Evolutionary conservation across 2,113 vertebrate species (phyloP), one percentile per base, ranked within the genome.

Genomic region (Lota lota): DNA sequence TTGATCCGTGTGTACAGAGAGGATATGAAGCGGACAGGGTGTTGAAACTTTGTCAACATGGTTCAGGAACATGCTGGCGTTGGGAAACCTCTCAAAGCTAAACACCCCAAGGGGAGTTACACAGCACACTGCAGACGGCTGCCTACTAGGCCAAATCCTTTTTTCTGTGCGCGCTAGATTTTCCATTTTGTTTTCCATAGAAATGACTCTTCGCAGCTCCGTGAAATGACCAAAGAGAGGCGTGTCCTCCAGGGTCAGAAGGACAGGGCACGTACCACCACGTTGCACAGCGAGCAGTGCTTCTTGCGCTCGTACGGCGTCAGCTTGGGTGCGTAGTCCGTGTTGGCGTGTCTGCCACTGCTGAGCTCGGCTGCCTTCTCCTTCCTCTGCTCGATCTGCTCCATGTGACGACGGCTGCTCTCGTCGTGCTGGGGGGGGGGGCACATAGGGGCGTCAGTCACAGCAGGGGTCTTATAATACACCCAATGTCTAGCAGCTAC

Each of bases 381-480:
- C 83, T 99, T 99, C 54, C 97, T 94, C 75, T 99, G 97, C 75
- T 99, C 97, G 1, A 99, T 99, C 86, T 99, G 97, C 79, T 99
- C 97, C 96, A 99, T 97, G 88, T 99, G 97, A 67, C 97, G 91
- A 54, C 97, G 93, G 78, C 97, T 95, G 85, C 97, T 99, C 81
- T 99, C 97, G 66, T 99, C 97, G 1, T 99, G 97, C 97, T 99
- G 75, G 14, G 70, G 8, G 61, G 59, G 61, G 16, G 40, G 40
- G 40, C 6, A 2, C 8, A 8, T 8, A 8, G 40, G 40, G 40
- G 40, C 40, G 10, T 47, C 40, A 56, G 53, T 14, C 15, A 56
- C 16, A 56, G 53, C 53, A 56, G 53, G 5, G 53, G 16, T 56
- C 14, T 17, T 56, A 47, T 8, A 11, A 12, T 47, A 47, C 40